Base-by-base conservation (phyloP, 2,888 invertebrate genomes). In the Polydrusus cervinus region DNA sequence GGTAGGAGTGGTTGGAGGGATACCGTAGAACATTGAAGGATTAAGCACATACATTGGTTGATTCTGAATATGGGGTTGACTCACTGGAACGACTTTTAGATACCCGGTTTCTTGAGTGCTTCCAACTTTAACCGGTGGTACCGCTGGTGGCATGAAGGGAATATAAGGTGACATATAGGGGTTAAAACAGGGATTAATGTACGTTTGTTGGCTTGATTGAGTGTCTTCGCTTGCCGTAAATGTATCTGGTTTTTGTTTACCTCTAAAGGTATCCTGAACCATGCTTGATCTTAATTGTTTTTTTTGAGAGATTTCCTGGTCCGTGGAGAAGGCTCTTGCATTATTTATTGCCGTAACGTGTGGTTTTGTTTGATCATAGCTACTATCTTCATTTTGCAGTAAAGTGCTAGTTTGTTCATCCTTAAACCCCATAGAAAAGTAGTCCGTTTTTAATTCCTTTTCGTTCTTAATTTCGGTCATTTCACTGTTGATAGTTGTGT, bases 111-210 rank as follows among this genome's bases (percentile, higher is more conserved):
- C 82, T 49, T 68, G 76, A 10, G 76, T 16, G 25, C 74, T 40
- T 14, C 76, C 71, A 13, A 82, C 55, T 60, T 79, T 79, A 1
- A 18, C 30, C 10, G 72, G 53, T n/a, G 55, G 67, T 47, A 81
- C 34, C 60, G 81, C 80, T 10, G 82, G 77, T n/a, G 82, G 79
- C n/a, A 81, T 80, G 9, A 81, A 78, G 30, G 82, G 81, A 47
- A 70, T 60, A 47, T 74, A 74, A 5, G 74, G 60, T 16, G 51
- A 45, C 16, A 82, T 76, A 74, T 80, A 83, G 34, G 81, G 79
- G 64, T 80, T 79, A 51, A 81, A 80, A 62, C 82, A 84, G 13
- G 84, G 83, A 78, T 83, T 85, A 10, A 80, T 51, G 10, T 80
- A 49, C 14, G 74, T 70, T 62, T 82, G 83, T 71, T 84, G 85